A percentile compares a stretch with the other conserved stretches of the same genome.
These are phyloP conservation scores for Anticlea derivata DNA, from an alignment of 2,888 invertebrate genomes.

Conservation along the genomic window DNA sequence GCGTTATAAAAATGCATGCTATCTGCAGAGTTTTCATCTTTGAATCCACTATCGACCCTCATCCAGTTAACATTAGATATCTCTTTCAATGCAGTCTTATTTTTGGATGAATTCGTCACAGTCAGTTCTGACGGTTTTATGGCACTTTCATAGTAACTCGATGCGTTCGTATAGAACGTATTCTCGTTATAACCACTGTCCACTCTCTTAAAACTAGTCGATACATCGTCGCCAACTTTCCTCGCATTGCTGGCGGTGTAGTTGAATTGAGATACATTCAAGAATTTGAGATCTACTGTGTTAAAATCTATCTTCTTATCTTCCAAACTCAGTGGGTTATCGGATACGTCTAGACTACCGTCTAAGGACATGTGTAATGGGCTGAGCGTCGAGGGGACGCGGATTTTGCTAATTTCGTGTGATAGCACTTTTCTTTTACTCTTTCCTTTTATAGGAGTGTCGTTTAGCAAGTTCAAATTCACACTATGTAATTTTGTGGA, in stretches of 20 bases:
- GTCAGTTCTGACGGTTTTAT: constrained; percentile 79
- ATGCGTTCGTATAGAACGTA: constrained; percentile 69
- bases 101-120: constrained; percentile 59
- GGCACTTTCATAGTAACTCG: constrained; percentile 79
- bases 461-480: constrained; percentile 50
- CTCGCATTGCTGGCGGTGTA: constrained; percentile 49
- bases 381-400: constrained; percentile 51
- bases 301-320: constrained; percentile 76
- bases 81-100: constrained; percentile 65
- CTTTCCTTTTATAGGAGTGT: constrained; percentile 69
- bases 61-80: constrained; percentile 77
- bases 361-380: constrained; percentile 73
- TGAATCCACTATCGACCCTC: constrained; percentile 77
- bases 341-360: constrained; percentile 61
- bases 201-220: constrained; percentile 67
- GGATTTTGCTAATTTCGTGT: constrained; percentile 76
- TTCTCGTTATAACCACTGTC: constrained; percentile 78
- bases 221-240: constrained; percentile 55
- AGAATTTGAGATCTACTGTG: constrained; percentile 75
- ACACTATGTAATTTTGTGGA: constrained; percentile 52
- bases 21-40: constrained; percentile 73
- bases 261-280: constrained; percentile 65
- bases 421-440: constrained; percentile 52
- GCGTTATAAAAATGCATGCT: constrained; percentile 63
- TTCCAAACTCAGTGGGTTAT: constrained; percentile 66